Evolutionary conservation across 2,888 invertebrate species (phyloP).

Genomic region (Ypsolopha scabrella): DNA sequence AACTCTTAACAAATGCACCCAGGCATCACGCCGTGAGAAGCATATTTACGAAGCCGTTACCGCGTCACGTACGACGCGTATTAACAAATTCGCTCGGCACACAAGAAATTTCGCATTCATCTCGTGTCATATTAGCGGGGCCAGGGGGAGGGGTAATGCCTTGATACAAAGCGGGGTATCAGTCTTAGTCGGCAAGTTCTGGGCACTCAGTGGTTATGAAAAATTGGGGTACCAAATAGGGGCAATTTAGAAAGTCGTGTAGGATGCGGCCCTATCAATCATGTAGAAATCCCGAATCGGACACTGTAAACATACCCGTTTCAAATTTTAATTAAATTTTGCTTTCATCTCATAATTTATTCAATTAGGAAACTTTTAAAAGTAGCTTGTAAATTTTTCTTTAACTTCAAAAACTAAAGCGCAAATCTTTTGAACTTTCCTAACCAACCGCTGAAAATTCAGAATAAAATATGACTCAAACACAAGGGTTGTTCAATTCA

Average conservation of each 20-base stretch:
- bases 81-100: constrained; percentile 4
- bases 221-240: constrained; percentile 1
- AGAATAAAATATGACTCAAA: too few relatives aligned
- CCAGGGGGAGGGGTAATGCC: constrained; percentile 28
- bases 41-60: not conserved
- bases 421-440: too few relatives aligned
- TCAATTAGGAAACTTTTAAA: too few relatives aligned
- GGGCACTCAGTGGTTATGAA: constrained; percentile 1
- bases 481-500: too few relatives aligned
- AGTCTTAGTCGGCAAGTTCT: constrained; percentile 21
- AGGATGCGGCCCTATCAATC: too few relatives aligned
- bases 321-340: too few relatives aligned
- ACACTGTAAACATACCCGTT: too few relatives aligned
- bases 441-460: too few relatives aligned
- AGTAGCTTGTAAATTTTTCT: too few relatives aligned
- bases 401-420: too few relatives aligned
- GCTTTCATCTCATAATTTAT: too few relatives aligned
- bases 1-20: not conserved
- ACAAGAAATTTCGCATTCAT: constrained; percentile 43
- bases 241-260: not conserved
- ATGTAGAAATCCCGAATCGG: too few relatives aligned
- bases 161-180: constrained; percentile 43
- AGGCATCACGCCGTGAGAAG: not conserved
- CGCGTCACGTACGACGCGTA: constrained; percentile 1
- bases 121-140: constrained; percentile 46